phyloP scores from a whole-genome alignment of 2,113 vertebrate species.

The Lycocorax pyrrhopterus region DNA sequence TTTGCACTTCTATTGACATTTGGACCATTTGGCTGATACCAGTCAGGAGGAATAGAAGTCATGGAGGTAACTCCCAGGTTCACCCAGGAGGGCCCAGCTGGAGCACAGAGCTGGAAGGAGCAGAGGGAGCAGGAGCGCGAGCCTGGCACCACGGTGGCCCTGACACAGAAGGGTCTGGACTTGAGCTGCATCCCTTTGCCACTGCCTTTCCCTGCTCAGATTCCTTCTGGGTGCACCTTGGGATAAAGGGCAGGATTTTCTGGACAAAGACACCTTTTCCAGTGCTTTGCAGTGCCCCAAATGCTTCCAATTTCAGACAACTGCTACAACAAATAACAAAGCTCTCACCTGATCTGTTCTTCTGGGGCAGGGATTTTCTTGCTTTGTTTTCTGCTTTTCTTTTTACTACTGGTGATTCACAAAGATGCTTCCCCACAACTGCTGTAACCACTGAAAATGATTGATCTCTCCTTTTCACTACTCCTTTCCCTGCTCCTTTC shows the following conservation, averaged over 20 bases:
- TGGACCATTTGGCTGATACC: not conserved
- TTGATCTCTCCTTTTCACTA: not conserved
- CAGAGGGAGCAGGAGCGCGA: rapidly evolving
- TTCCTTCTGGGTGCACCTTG: not conserved
- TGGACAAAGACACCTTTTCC: not conserved
- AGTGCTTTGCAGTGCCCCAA: not conserved
- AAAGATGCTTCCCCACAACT: not conserved
- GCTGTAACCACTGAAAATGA: not conserved
- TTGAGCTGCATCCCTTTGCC: not conserved
- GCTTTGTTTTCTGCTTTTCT: not conserved
- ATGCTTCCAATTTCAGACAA: rapidly evolving
- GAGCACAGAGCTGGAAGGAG: not conserved
- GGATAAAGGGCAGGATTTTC: not conserved
- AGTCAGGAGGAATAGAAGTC: not conserved
- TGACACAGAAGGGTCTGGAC: not conserved
- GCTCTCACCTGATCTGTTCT: not conserved
- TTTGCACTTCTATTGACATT: not conserved
- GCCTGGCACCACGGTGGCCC: rapidly evolving
- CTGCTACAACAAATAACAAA: not conserved
- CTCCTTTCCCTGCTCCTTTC: not conserved
- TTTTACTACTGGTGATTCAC: not conserved
- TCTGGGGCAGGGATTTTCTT: not conserved
- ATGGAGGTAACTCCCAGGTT: not conserved
- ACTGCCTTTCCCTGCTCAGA: rapidly evolving
- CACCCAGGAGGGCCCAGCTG: not conserved